phyloP scores from a whole-genome alignment of 1,140 invertebrate genomes.

The Lerema accius region DNA sequence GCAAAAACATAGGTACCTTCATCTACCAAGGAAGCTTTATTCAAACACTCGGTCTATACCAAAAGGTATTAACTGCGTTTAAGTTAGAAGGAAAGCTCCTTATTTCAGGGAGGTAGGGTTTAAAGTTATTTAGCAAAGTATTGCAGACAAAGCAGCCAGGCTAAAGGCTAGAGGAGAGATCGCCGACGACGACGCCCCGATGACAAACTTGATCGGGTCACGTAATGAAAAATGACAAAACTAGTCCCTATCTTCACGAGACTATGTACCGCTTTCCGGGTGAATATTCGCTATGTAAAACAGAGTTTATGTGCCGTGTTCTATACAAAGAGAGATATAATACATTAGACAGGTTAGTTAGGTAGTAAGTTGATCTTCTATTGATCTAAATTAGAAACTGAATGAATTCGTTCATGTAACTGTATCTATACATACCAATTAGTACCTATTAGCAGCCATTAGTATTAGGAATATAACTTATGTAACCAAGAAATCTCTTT shows the following conservation, averaged over 20 bases:
- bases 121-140: background rate
- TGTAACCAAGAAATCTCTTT: no score
- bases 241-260: conserved; percentile 42
- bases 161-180: conserved; percentile 51
- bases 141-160: conserved; percentile 16
- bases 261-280: background rate
- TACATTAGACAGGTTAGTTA: background rate
- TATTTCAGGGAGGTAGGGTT: background rate
- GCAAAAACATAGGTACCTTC: conserved; percentile 38
- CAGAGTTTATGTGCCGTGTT: background rate
- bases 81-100: background rate
- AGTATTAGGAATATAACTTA: no score
- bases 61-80: conserved; percentile 27
- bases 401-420: no score
- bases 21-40: conserved; percentile 57
- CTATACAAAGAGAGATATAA: background rate
- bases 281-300: background rate
- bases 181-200: conserved; percentile 46
- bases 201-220: conserved; percentile 82
- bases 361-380: no score
- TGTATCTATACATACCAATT: no score
- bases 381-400: no score
- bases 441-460: no score
- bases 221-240: conserved; percentile 84
- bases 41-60: conserved; percentile 28